Conservation (phyloP, 2,113 vertebrate genomes). For the Limnothrissa miodon region DNA sequence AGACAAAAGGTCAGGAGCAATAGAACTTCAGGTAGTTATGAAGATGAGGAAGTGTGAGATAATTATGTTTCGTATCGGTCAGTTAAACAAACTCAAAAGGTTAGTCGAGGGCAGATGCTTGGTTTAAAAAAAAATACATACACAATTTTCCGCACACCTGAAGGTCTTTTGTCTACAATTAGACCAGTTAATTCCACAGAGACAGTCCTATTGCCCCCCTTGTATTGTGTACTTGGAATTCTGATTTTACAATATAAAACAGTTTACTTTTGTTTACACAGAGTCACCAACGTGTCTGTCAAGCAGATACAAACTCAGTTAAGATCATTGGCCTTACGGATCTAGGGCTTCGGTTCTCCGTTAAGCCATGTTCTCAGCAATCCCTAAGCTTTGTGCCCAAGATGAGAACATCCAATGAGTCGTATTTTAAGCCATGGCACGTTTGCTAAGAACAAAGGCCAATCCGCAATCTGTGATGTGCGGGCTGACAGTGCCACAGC, state of each 20-base stretch:
- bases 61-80: neutral
- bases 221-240: neutral
- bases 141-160: neutral
- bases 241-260: neutral
- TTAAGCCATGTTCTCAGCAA: neutral
- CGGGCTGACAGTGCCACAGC: neutral
- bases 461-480: constrained; percentile 9
- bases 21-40: neutral
- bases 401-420: neutral
- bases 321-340: neutral
- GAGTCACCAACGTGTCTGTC: neutral
- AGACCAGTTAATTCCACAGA: neutral
- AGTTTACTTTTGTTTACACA: neutral
- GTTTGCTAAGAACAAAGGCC: constrained; percentile 4
- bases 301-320: neutral
- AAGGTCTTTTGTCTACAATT: neutral
- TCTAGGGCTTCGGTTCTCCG: neutral
- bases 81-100: neutral
- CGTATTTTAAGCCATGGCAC: neutral
- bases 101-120: neutral
- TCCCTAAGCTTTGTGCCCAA: neutral
- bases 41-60: neutral
- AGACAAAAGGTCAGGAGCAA: neutral
- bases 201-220: neutral
- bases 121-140: neutral